Base-by-base conservation (phyloP, 2,113 vertebrate species). In the Hystrix cristata region DNA sequence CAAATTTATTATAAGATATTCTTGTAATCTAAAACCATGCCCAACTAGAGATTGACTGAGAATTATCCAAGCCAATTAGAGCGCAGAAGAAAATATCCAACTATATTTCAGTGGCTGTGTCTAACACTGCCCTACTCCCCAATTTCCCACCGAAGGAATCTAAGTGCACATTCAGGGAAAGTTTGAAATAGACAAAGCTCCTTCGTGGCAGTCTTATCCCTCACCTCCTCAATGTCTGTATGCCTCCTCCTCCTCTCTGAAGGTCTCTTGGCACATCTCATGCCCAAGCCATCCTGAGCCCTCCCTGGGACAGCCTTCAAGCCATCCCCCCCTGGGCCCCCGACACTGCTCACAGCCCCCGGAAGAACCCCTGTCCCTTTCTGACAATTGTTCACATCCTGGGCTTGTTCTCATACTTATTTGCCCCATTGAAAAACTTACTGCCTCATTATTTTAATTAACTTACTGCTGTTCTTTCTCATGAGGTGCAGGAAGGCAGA, bases 1-100 rank as follows among this genome's bases (percentile, higher is more conserved):
- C 57, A 95, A 72, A 91, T 94, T 90, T 95, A 21, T 80, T 46
- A 80, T 13, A 95, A 91, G 0, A 23, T 91, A 83, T 64, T 93
- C 74, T 74, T 84, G 0, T 80, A 59, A 80, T 90, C 62, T 67
- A 74, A 80, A 90, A 38, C 12, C 25, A 10, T 83, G 3, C n/a
- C 53, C 34, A 46, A 14, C 18, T 82, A 13, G 29, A 71, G 48
- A 9, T 84, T 90, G 71, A 65, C 29, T 87, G 84, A 92, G 34
- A 86, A 90, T 19, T 79, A 15, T 18, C 34, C 29, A 71, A 85
- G 6, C 46, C 31, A 91, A 95, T 84, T 67, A 86, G 19, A 90
- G 80, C 81, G 46, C 13, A 87, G 34, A 80, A 46, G 27, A 79
- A 12, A 19, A 59, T 19, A 23, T n/a, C n/a, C n/a, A 71, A 1